Conservation (phyloP, 2,113 vertebrate species). For the Australoheros scitulus region DNA sequence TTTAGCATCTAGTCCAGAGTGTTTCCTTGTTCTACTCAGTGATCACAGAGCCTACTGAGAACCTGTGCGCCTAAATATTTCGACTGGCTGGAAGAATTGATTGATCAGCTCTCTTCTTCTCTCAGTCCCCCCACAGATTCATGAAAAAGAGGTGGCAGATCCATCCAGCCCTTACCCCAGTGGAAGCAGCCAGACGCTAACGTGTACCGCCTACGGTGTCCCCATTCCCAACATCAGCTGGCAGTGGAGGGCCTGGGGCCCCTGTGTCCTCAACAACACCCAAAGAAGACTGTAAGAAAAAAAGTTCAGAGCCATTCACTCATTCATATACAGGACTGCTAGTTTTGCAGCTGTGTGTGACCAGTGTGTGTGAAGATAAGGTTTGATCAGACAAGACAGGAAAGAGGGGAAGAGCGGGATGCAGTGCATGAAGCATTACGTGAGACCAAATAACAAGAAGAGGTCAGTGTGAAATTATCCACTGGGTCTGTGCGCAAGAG, state of each 20-base stretch:
- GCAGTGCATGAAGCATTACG: neutral
- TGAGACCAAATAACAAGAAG: conserved; percentile 11
- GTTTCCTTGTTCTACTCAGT: neutral
- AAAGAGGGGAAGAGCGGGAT: conserved; percentile 18
- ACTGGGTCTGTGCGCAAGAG: conserved; percentile 3
- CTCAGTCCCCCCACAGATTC: conserved; percentile 91
- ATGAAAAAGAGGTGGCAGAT: conserved; percentile 93
- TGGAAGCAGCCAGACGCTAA: conserved; percentile 90
- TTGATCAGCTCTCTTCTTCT: conserved; percentile 3
- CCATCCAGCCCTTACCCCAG: conserved; percentile 88
- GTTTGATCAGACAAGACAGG: conserved; percentile 1
- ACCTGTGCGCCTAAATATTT: neutral
- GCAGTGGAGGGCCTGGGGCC: conserved; percentile 95
- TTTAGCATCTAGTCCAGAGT: neutral
- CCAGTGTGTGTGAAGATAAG: conserved; percentile 9
- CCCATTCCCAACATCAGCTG: conserved; percentile 88
- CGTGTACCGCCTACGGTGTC: conserved; percentile 90
- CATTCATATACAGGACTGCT: neutral
- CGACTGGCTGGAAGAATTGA: neutral
- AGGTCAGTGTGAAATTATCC: conserved; percentile 37
- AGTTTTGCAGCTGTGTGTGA: neutral
- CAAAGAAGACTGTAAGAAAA: conserved; percentile 83
- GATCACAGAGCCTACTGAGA: neutral
- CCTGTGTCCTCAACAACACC: conserved; percentile 86
- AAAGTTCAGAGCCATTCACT: neutral